Percentiles rank a stretch among this genome's conserved stretches.
phyloP scores from a whole-genome alignment of 1,140 invertebrate species.

The Pseudomyrmex flavicornis region DNA sequence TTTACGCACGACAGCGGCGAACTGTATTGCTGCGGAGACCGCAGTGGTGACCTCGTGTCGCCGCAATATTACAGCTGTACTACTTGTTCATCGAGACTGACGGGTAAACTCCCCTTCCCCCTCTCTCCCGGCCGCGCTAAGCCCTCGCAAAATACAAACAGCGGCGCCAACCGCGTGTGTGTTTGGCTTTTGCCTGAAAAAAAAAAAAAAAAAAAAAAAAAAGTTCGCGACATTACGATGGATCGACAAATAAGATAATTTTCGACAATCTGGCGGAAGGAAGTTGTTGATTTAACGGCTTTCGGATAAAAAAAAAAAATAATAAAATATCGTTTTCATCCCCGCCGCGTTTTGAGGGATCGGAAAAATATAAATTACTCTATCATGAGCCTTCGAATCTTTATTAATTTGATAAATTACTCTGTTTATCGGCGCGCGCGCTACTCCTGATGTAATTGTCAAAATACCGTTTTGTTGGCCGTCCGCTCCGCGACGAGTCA shows the following conservation, averaged over 20 bases:
- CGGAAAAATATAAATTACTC: conserved; percentile 1
- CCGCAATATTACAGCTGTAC: conserved; percentile 30
- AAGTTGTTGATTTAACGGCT: conserved; percentile 1
- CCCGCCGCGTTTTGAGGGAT: too few species aligned
- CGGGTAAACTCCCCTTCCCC: neutral
- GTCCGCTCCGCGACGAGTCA: conserved; percentile 30
- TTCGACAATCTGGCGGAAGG: conserved; percentile 10
- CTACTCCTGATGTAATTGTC: neutral
- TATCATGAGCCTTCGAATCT: too few species aligned
- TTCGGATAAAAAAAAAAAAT: neutral
- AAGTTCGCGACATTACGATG: neutral
- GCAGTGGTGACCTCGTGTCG: conserved; percentile 11
- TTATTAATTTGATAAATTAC: too few species aligned
- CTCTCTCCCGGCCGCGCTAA: neutral
- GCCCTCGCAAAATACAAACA: conserved; percentile 21
- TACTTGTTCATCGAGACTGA: conserved; percentile 12
- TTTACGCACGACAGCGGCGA: conserved; percentile 35
- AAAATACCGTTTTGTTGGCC: conserved; percentile 23
- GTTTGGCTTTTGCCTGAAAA: neutral
- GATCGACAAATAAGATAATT: conserved; percentile 30
- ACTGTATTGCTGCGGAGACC: neutral
- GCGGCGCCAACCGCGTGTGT: neutral
- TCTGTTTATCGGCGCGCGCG: neutral
- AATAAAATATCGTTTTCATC: too few species aligned
- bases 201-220: neutral